Conservation (phyloP, 1,140 invertebrate species). For the Littorina saxatilis region DNA sequence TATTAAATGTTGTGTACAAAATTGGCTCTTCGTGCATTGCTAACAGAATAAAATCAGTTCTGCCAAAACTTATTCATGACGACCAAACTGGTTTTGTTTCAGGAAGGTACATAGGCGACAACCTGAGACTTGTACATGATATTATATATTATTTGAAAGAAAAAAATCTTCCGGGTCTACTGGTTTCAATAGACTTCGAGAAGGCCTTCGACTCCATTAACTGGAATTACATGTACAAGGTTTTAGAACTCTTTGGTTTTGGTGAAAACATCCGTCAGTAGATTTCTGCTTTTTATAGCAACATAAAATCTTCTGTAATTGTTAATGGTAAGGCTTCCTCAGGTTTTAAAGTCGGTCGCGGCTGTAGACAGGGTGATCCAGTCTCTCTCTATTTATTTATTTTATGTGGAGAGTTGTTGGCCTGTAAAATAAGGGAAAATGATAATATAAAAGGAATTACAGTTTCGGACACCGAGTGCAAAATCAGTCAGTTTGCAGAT, state of each 20-base stretch:
- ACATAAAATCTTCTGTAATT: background rate
- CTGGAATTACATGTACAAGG: no score
- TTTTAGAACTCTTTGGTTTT: background rate
- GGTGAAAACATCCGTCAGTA: background rate
- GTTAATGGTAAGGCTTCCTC: background rate
- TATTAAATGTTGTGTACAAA: background rate
- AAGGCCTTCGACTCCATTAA: background rate
- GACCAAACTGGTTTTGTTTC: background rate
- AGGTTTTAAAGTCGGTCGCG: no score
- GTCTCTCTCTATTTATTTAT: background rate
- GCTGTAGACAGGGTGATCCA: no score
- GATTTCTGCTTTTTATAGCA: background rate
- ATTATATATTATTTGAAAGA: background rate
- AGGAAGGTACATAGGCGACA: background rate
- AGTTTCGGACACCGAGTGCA: no score
- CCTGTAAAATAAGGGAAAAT: no score
- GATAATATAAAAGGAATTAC: no score
- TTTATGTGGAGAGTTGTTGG: background rate
- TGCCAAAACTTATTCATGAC: background rate
- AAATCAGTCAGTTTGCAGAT: no score
- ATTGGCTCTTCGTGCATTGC: background rate
- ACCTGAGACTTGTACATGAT: background rate
- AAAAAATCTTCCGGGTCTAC: background rate
- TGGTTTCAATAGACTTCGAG: background rate
- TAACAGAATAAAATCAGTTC: background rate